A percentile compares a stretch with the other conserved stretches of the same genome.
phyloP scores from a whole-genome alignment of 1,140 invertebrate species.

The Brachionus sp. region DNA sequence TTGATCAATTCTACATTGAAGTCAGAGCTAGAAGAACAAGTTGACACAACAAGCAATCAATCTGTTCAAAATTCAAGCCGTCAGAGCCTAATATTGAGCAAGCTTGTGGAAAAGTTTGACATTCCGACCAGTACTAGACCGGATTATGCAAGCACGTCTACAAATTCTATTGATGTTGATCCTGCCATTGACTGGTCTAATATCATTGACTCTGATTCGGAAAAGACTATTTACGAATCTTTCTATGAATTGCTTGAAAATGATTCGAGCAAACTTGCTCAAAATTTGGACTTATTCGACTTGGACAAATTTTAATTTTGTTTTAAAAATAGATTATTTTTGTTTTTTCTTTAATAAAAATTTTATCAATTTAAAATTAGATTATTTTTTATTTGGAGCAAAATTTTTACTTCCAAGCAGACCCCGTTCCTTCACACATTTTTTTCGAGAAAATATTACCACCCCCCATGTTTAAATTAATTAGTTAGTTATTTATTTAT shows the following conservation, averaged over 20 bases:
- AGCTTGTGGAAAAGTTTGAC: background rate
- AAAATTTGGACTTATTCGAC: background rate
- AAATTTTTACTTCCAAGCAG: too few species aligned
- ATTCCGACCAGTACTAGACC: background rate
- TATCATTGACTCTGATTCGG: conserved; percentile 31
- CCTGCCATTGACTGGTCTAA: background rate
- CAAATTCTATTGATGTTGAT: background rate
- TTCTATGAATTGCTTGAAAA: conserved; percentile 44
- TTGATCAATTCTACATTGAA: background rate
- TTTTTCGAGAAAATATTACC: too few species aligned
- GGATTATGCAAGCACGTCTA: background rate
- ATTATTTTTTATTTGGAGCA: too few species aligned
- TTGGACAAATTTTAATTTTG: too few species aligned
- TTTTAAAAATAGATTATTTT: background rate
- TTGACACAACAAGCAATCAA: background rate
- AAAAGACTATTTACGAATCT: conserved; percentile 43
- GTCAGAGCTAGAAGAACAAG: background rate
- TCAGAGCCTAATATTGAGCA: background rate
- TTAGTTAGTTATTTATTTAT: too few species aligned
- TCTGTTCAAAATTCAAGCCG: background rate
- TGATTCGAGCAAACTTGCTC: background rate
- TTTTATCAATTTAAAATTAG: too few species aligned
- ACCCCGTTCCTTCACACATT: too few species aligned
- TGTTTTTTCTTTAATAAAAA: too few species aligned
- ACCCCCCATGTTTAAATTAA: too few species aligned